phyloP scores from a whole-genome alignment of 1,140 invertebrate genomes.

The Tachypleus tridentatus region DNA sequence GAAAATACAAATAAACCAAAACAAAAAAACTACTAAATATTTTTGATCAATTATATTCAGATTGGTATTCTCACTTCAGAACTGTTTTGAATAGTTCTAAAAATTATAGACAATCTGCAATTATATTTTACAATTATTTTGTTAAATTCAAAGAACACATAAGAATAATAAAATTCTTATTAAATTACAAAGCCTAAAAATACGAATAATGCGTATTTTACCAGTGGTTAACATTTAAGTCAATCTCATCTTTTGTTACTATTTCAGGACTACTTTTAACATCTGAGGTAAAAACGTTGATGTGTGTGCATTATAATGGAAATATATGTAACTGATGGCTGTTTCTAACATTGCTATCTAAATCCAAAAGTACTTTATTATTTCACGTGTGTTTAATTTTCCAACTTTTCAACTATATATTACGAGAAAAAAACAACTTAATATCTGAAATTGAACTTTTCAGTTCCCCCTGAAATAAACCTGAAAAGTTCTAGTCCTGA shows the following conservation, averaged over 20 bases:
- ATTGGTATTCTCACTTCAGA: not conserved
- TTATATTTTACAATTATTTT: not conserved
- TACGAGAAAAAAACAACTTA: constrained; percentile 30
- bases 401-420: not conserved
- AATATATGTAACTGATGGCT: constrained; percentile 6
- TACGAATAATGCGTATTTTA: not conserved
- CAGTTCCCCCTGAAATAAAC: constrained; percentile 83
- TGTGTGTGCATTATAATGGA: constrained; percentile 4
- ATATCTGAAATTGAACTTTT: not conserved
- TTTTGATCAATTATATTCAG: constrained; percentile 4
- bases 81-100: not conserved
- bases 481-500: constrained; percentile 68
- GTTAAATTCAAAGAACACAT: not conserved
- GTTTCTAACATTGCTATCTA: constrained; percentile 9
- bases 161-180: not conserved
- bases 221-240: not conserved
- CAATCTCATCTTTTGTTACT: not conserved
- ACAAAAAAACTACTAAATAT: not conserved
- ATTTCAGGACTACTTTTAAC: not conserved
- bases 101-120: not conserved
- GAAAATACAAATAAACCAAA: not conserved
- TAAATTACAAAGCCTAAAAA: not conserved
- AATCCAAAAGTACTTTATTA: constrained; percentile 1
- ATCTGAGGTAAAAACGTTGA: constrained; percentile 1
- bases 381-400: not conserved